A percentile compares a stretch with the other conserved stretches of the same genome.
Conservation (phyloP, 2,888 invertebrate genomes). For the Dorcus hopei region DNA sequence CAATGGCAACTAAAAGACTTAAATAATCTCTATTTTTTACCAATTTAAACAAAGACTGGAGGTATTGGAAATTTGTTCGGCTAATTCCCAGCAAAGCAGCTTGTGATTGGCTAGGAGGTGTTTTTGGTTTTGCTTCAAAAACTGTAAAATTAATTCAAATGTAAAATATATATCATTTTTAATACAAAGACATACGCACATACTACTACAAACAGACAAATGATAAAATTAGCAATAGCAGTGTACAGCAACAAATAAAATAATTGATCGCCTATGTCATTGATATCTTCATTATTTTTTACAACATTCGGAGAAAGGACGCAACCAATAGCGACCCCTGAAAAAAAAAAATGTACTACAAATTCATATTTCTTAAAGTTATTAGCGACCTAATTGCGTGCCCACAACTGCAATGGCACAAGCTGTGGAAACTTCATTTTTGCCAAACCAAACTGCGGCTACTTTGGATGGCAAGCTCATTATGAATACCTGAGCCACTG, state of each 20-base stretch:
- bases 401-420: constrained; percentile 16
- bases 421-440: constrained; percentile 68
- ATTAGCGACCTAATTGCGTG: constrained; percentile 12
- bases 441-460: constrained; percentile 96
- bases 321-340: constrained; percentile 81
- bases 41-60: constrained; percentile 27
- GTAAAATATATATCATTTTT: constrained; percentile 49
- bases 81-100: constrained; percentile 35
- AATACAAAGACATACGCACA: neutral
- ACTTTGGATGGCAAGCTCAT: constrained; percentile 85
- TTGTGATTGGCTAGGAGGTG: constrained; percentile 70
- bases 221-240: constrained; percentile 37
- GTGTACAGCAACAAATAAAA: constrained; percentile 64
- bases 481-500: constrained; percentile 84
- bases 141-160: constrained; percentile 61
- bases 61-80: constrained; percentile 1
- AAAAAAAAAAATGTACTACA: neutral
- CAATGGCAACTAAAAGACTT: constrained; percentile 45
- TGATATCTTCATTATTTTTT: constrained; percentile 39
- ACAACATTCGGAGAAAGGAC: constrained; percentile 60
- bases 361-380: constrained; percentile 45
- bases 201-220: neutral
- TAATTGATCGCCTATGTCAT: constrained; percentile 49
- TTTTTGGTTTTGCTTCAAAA: constrained; percentile 80
- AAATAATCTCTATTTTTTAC: constrained; percentile 34